A percentile compares a stretch with the other conserved stretches of the same genome.
These are phyloP conservation scores for Eutrigla gurnardus DNA, from an alignment of 2,797 vertebrate genomes.

Conservation along the genomic window DNA sequence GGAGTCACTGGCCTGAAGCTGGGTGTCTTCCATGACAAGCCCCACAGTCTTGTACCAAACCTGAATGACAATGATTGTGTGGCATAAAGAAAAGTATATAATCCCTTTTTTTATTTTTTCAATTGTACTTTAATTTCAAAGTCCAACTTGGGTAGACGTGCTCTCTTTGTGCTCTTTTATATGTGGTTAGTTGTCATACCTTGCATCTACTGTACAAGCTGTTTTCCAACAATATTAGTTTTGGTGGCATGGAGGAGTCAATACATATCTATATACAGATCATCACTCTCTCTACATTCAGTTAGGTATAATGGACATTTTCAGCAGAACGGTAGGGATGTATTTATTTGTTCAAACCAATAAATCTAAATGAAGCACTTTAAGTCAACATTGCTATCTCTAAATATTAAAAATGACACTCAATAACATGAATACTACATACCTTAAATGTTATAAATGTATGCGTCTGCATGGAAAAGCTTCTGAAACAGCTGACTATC, in stretches of 20 bases:
- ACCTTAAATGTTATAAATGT: not conserved
- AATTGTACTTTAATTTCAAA: no score
- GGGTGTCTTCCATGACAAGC: constrained; percentile 89
- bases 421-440: not conserved
- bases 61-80: constrained; percentile 39
- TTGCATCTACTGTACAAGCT: not conserved
- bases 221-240: no score
- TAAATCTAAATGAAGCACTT: not conserved
- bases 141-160: no score
- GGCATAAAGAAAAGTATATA: not conserved
- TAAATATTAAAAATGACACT: not conserved
- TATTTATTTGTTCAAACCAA: not conserved
- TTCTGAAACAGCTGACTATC: not conserved
- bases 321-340: not conserved
- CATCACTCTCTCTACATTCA: not conserved
- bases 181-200: not conserved
- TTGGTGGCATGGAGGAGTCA: not conserved
- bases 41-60: constrained; percentile 86
- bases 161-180: not conserved
- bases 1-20: constrained; percentile 77
- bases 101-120: not conserved
- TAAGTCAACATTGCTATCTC: not conserved
- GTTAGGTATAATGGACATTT: not conserved
- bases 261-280: not conserved
- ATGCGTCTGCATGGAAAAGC: not conserved